Evolutionary conservation across 2,113 vertebrate genomes (phyloP), one percentile per base, ranked within the genome.

Genomic region (Sula dactylatra): DNA sequence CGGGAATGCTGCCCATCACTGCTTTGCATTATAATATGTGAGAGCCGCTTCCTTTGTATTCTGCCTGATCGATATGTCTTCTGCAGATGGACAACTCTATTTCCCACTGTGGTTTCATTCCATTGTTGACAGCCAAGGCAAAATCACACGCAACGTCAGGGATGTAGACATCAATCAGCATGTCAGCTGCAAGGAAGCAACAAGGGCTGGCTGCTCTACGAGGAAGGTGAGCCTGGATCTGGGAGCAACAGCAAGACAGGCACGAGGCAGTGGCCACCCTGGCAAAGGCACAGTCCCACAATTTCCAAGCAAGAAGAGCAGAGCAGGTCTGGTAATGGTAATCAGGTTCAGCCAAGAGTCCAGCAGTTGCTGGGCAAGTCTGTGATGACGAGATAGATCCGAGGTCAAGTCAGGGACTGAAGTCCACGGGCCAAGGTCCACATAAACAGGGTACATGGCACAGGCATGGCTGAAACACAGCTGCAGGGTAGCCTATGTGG

Each of bases 301-400:
- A 26, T 3, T 5, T 29, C 49, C 0, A 1, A 24, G 40, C 26
- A 61, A 44, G 42, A 50, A 13, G 2, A 82, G 29, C 38, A 64
- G 76, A 36, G 36, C 18, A 73, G 44, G 7, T 55, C 29, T 94
- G 74, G 32, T 32, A 66, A 7, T 5, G 8, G 31, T 44, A 83
- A 6, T 3, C 49, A 27, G 47, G 34, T 6, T 40, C 64, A 73
- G 64, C 22, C 45, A 24, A 78, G 45, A 55, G 71, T 42, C 11
- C 64, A 36, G 73, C 0, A 3, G 24, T 6, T 29, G 45, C 71
- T 50, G 32, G 54, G 59, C 34, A 38, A 36, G 31, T 6, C 58
- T 6, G 0, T 1, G 9, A 52, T 45, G 59, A 62, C 0, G 0
- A 73, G 59, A 54, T 14, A 36, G 59, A 34, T 4, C 45, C 1